These are phyloP conservation scores for Acomys russatus DNA, from an alignment of 2,797 vertebrate genomes.

Conservation along the genomic window DNA sequence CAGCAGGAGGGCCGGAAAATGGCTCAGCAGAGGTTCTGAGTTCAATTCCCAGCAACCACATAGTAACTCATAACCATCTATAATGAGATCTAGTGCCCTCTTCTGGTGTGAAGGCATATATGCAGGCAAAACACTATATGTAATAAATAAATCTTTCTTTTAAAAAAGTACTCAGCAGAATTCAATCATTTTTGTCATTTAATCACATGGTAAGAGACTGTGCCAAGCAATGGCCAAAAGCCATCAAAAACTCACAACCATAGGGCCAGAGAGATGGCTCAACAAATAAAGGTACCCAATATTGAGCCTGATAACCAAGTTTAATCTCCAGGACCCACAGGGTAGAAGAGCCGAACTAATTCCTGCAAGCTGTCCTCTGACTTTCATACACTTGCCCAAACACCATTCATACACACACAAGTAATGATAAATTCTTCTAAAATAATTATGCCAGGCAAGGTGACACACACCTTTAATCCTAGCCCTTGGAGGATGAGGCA, in stretches of 20 bases:
- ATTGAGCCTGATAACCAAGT: not conserved
- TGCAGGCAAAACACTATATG: too few relatives aligned
- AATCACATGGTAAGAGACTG: not conserved
- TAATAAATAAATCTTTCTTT: too few relatives aligned
- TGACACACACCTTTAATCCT: not conserved
- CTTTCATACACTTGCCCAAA: not conserved
- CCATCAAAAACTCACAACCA: constrained; percentile 28
- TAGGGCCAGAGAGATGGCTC: not conserved
- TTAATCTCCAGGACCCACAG: not conserved
- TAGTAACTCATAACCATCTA: too few relatives aligned
- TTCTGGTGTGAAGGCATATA: too few relatives aligned
- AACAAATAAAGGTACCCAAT: not conserved
- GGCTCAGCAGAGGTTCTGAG: too few relatives aligned
- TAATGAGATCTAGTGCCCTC: too few relatives aligned
- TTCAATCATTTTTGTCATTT: constrained; percentile 7
- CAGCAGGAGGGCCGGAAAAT: not conserved
- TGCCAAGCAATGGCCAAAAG: not conserved
- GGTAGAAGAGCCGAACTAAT: not conserved
- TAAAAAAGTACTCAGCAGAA: not conserved
- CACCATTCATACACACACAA: not conserved
- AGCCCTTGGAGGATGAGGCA: not conserved
- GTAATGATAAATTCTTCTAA: not conserved
- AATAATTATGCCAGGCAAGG: not conserved
- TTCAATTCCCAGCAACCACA: too few relatives aligned
- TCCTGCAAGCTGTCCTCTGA: not conserved